Conservation (phyloP, 2,888 invertebrate species). For the Cosmopolites sordidus region DNA sequence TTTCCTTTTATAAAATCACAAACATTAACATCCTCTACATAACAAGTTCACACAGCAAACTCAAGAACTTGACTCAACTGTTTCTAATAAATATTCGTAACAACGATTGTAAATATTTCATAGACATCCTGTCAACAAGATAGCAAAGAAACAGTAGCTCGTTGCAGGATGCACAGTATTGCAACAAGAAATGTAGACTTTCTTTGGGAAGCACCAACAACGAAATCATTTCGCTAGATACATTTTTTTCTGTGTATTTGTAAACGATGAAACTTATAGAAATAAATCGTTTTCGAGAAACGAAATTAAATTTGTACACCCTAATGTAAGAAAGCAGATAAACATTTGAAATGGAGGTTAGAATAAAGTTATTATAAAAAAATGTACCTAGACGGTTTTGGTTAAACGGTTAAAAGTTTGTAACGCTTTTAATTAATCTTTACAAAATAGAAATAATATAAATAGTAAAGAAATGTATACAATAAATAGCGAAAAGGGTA, state of each 20-base stretch:
- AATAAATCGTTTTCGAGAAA: too few relatives aligned
- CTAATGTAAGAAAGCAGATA: too few relatives aligned
- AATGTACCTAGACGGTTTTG: neutral
- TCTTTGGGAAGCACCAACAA: slow-evolving; percentile 1
- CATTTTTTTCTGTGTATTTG: neutral
- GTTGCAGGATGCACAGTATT: neutral
- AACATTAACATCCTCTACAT: slow-evolving; percentile 48
- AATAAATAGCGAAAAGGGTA: slow-evolving; percentile 6
- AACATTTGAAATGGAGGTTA: too few relatives aligned
- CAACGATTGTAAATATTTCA: neutral
- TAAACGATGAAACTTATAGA: neutral
- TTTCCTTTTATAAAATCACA: slow-evolving; percentile 48
- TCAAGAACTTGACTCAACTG: slow-evolving; percentile 15
- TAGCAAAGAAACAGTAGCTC: neutral
- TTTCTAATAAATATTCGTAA: slow-evolving; percentile 1
- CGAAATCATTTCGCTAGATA: neutral
- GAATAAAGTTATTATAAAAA: neutral
- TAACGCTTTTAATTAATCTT: too few relatives aligned
- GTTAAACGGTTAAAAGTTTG: too few relatives aligned
- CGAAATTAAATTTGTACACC: too few relatives aligned
- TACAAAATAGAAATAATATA: too few relatives aligned
- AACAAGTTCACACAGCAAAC: slow-evolving; percentile 47
- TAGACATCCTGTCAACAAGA: neutral
- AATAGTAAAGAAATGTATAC: neutral
- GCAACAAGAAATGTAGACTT: neutral